Evolutionary conservation across 2,888 invertebrate species (phyloP).

Genomic region (Drosophila nigricruria): DNA sequence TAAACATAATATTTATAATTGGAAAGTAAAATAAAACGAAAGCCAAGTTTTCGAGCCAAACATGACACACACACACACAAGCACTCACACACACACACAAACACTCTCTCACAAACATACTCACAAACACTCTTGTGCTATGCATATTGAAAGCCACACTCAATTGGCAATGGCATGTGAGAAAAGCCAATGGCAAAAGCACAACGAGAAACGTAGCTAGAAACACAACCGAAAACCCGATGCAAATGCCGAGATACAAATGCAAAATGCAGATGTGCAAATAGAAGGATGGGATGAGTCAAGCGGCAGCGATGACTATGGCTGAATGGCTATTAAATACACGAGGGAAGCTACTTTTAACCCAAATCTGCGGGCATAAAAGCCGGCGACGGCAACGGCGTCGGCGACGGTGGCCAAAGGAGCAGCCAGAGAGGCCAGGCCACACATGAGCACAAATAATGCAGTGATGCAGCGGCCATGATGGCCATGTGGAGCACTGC

Average conservation of each 20-base stretch:
- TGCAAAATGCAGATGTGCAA: constrained; percentile 25
- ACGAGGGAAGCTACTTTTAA: constrained; percentile 78
- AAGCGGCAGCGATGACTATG: constrained; percentile 34
- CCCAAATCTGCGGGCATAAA: constrained; percentile 79
- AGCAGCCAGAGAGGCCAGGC: constrained; percentile 40
- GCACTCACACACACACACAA: neutral
- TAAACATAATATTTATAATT: constrained; percentile 1
- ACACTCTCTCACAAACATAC: neutral
- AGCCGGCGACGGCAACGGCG: constrained; percentile 43
- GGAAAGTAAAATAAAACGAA: constrained; percentile 5
- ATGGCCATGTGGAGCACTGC: constrained; percentile 72
- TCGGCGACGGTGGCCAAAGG: constrained; percentile 18
- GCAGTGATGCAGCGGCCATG: constrained; percentile 52
- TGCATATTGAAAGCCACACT: constrained; percentile 41
- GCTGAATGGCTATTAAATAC: constrained; percentile 75
- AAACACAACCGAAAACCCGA: constrained; percentile 20
- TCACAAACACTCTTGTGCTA: neutral
- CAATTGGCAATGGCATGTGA: constrained; percentile 50
- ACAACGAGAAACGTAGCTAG: constrained; percentile 18
- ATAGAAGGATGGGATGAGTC: constrained; percentile 2
- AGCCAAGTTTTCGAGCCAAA: neutral
- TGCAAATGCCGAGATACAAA: constrained; percentile 29
- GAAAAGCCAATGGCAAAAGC: constrained; percentile 8
- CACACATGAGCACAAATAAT: constrained; percentile 76
- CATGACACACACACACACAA: neutral